Conservation (phyloP, 92 coral and sea anemone species). For the Epizoanthus scotinus region DNA sequence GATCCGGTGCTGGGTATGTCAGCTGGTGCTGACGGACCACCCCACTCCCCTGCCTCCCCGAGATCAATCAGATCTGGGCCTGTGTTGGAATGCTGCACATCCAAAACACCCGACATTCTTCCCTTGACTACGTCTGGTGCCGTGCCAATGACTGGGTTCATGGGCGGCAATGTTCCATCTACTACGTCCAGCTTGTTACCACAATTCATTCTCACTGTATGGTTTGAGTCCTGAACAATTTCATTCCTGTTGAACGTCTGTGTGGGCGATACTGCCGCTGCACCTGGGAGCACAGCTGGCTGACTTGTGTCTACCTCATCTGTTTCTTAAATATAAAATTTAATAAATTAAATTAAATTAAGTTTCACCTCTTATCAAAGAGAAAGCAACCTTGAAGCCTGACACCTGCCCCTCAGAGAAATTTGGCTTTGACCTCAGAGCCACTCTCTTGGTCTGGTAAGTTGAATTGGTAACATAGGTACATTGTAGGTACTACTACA, state of each 20-base stretch:
- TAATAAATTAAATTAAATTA: background rate
- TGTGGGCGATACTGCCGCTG: background rate
- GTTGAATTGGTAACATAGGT: too few species aligned
- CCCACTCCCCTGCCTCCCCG: background rate
- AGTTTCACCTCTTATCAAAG: too few species aligned
- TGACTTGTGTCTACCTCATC: conserved; percentile 1
- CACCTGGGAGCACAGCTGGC: background rate
- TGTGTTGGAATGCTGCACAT: conserved; percentile 1
- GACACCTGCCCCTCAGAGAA: too few species aligned
- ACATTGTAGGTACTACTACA: too few species aligned
- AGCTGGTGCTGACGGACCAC: background rate
- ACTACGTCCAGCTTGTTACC: conserved; percentile 17
- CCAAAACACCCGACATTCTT: background rate
- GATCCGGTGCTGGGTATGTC: background rate
- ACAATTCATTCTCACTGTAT: background rate
- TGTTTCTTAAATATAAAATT: background rate
- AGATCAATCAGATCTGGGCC: conserved; percentile 45
- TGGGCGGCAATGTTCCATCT: conserved; percentile 1
- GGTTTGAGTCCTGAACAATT: background rate
- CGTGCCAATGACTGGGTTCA: background rate
- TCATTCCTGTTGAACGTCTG: background rate
- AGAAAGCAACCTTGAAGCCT: too few species aligned
- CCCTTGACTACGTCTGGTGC: conserved; percentile 34
- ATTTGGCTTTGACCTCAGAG: too few species aligned
- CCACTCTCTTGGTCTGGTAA: too few species aligned